These are phyloP conservation scores for Stichopus chloronotus DNA, from an alignment of 35 echinoderm and acorn worm species.

Conservation along the genomic window DNA sequence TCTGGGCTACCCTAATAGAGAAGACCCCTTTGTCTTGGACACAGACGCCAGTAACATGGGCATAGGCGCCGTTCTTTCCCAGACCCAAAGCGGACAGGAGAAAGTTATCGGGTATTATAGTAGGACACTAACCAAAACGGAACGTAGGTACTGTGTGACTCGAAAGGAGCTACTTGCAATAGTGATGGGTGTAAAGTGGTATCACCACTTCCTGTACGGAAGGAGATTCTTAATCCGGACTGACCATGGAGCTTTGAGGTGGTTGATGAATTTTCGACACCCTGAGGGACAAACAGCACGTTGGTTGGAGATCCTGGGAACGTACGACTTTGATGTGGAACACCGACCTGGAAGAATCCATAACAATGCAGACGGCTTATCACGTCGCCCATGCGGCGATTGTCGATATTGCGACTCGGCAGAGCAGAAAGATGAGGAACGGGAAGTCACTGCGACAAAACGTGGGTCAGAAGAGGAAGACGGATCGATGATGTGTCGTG, in stretches of 20 bases:
- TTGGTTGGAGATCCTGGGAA: not conserved
- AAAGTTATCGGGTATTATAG: not conserved
- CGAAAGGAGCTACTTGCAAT: constrained; percentile 59
- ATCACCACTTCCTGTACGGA: constrained; percentile 70
- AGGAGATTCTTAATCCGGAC: constrained; percentile 53
- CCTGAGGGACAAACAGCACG: constrained; percentile 6
- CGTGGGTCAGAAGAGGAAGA: not conserved
- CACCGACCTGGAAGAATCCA: constrained; percentile 62
- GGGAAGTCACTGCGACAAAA: not conserved
- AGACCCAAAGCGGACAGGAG: not conserved
- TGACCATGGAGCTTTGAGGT: constrained; percentile 66
- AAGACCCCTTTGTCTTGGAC: constrained; percentile 69
- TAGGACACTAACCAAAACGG: not conserved
- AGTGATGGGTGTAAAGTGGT: constrained; percentile 66
- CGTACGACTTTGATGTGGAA: constrained; percentile 62
- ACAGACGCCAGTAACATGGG: constrained; percentile 65
- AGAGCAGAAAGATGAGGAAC: not conserved
- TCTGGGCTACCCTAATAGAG: constrained; percentile 55
- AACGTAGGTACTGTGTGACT: not conserved
- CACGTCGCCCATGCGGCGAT: constrained; percentile 22
- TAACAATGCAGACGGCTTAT: constrained; percentile 13
- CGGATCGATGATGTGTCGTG: no score
- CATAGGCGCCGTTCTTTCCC: not conserved
- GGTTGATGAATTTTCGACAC: constrained; percentile 62
- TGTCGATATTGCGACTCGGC: not conserved